Evolutionary conservation across 1,140 invertebrate genomes (phyloP), one percentile per base, ranked within the genome.

Genomic region (Helicoverpa zea): DNA sequence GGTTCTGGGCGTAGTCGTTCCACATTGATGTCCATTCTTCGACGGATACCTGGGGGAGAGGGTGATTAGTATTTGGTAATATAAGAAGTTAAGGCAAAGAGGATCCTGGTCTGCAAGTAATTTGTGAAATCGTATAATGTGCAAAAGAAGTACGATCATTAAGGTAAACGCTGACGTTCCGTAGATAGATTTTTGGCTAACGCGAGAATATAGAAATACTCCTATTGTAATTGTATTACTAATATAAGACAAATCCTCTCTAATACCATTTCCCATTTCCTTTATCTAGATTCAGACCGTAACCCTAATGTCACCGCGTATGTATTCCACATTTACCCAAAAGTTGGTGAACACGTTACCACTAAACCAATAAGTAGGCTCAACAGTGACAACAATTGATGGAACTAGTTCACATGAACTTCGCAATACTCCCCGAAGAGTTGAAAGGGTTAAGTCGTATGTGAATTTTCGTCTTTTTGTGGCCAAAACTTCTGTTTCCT

Each of bases 21-120:
- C 98, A 98, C 97, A 98, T 98, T 72, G 96, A 96, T 83, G 97
- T 97, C 98, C 98, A 98, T 94, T 98, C 98, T 35, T 98, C 97
- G 18, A 97, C 96, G 74, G 96, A 97, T 0, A 95, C 94, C 95
- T 95, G 83, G 23, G 4, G 16, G 76, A 51, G 3, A 23, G 1
- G 13, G 10, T 56, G 4, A 16, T 11, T 16, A 56, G 9, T 13
- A 29, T 54, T 43, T 29, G 7, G 11, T 35, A 0, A 56, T 74
- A 14, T 9, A 4, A 9, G 23, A 61, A 30, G 3, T 11, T 5
- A 61, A 29, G 10, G 11, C 13, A 18, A 5, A 58, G 7, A 9
- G 16, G 5, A 9, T 9, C 16, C 4, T 35, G 3, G n/a, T 56
- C n/a, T 16, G 54, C 35, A 7, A 3, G 35, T 3, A 1, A 9